A percentile compares a stretch with the other conserved stretches of the same genome.
phyloP scores from a whole-genome alignment of 2,888 invertebrate genomes.

The Sarcophaga subvicina region DNA sequence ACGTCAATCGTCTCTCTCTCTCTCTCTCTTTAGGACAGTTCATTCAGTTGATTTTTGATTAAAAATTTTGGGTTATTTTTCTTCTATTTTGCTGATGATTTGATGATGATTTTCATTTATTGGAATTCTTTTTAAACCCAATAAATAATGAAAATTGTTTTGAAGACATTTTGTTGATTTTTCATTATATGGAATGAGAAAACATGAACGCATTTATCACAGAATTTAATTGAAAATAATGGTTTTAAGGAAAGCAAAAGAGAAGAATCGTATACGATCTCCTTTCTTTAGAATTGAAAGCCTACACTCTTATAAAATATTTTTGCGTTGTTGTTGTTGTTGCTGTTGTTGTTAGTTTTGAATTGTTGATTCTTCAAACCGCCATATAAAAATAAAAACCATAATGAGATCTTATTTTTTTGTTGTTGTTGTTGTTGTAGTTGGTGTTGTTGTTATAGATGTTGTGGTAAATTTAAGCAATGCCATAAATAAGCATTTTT shows the following conservation, averaged over 20 bases:
- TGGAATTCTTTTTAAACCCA: conserved; percentile 41
- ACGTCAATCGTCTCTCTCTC: conserved; percentile 51
- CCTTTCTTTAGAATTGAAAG: conserved; percentile 32
- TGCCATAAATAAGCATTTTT: conserved; percentile 71
- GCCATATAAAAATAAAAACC: conserved; percentile 44
- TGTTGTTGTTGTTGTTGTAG: conserved; percentile 52
- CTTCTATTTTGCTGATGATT: conserved; percentile 17
- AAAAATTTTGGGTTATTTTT: conserved; percentile 38
- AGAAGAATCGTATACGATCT: conserved; percentile 11
- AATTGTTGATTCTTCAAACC: conserved; percentile 50
- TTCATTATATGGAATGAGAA: conserved; percentile 10
- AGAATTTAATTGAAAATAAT: conserved; percentile 66
- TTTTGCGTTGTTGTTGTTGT: conserved; percentile 36
- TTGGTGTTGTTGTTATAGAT: conserved; percentile 58
- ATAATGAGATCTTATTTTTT: conserved; percentile 60
- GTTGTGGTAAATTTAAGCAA: conserved; percentile 65
- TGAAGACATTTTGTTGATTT: conserved; percentile 37
- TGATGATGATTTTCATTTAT: conserved; percentile 18
- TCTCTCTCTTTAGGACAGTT: conserved; percentile 38
- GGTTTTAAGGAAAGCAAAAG: conserved; percentile 43
- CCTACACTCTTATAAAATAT: conserved; percentile 64
- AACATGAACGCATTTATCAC: conserved; percentile 56
- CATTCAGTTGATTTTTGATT: conserved; percentile 60
- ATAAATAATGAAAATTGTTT: conserved; percentile 65
- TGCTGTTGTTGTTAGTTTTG: conserved; percentile 53